Evolutionary conservation across 64 coral and sea anemone species (phyloP).

Genomic region (Catalaphyllia jardinei): DNA sequence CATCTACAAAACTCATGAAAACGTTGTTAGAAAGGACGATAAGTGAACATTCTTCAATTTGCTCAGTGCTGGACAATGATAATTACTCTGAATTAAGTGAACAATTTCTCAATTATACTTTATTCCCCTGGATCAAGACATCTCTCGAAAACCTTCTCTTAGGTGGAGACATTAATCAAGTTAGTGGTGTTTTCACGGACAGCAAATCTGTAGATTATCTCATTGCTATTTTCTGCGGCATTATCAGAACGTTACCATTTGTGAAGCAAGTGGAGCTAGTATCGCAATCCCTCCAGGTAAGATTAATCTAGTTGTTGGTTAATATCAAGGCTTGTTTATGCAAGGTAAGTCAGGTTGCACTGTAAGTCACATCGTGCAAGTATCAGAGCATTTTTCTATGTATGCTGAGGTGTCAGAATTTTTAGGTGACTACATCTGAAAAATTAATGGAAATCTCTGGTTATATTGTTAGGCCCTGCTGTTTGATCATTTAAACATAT

Average conservation of each 20-base stretch:
- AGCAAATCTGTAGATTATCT: constrained; percentile 35
- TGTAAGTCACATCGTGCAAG: too few relatives aligned
- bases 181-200: constrained; percentile 41
- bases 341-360: too few relatives aligned
- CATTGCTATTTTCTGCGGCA: constrained; percentile 67
- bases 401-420: too few relatives aligned
- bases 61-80: background rate
- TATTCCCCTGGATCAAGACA: constrained; percentile 31
- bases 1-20: constrained; percentile 50
- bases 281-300: constrained; percentile 14
- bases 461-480: too few relatives aligned
- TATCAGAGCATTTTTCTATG: too few relatives aligned
- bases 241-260: constrained; percentile 37
- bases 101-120: background rate
- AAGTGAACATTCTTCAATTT: constrained; percentile 4
- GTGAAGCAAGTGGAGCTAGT: constrained; percentile 58
- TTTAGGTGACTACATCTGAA: too few relatives aligned
- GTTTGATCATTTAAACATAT: too few relatives aligned
- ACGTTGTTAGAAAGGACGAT: constrained; percentile 33
- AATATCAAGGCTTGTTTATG: too few relatives aligned
- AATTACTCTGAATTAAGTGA: background rate
- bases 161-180: background rate
- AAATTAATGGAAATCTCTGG: too few relatives aligned
- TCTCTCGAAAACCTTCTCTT: background rate
- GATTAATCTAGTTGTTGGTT: background rate